These are phyloP conservation scores for Phycodurus eques DNA, from an alignment of 2,113 vertebrate species.

Conservation along the genomic window DNA sequence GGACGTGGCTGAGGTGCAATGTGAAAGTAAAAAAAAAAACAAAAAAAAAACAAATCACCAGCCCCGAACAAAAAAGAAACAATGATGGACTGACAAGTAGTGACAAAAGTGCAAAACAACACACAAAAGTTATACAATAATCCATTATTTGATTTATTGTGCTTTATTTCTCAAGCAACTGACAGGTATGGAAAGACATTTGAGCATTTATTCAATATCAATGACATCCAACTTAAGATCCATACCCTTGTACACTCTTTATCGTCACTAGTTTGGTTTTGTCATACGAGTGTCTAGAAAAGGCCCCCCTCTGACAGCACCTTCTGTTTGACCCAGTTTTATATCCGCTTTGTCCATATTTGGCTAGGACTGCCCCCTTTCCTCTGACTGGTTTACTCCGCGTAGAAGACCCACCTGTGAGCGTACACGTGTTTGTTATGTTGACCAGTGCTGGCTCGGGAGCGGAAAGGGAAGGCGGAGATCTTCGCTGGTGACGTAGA, in stretches of 20 bases:
- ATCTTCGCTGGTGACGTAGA: too few relatives aligned
- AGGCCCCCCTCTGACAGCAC: too few relatives aligned
- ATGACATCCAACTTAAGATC: neutral
- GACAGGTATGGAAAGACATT: neutral
- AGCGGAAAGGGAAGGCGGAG: too few relatives aligned
- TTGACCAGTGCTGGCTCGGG: too few relatives aligned
- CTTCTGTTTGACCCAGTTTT: too few relatives aligned
- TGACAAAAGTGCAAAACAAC: conserved; percentile 8
- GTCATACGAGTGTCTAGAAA: too few relatives aligned
- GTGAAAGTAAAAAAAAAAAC: neutral
- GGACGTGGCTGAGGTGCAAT: conserved; percentile 73
- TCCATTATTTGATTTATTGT: neutral
- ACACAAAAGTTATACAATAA: conserved; percentile 7
- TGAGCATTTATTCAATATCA: neutral
- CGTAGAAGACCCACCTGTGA: too few relatives aligned
- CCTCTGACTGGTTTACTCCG: too few relatives aligned
- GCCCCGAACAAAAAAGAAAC: conserved; percentile 5
- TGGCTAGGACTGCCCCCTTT: too few relatives aligned
- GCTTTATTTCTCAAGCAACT: neutral
- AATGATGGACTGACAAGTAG: neutral
- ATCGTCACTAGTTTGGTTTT: too few relatives aligned
- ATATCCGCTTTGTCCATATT: too few relatives aligned
- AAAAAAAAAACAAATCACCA: neutral
- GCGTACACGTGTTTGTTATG: too few relatives aligned
- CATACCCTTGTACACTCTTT: neutral